These are phyloP conservation scores for Microplitis deprimator DNA, from an alignment of 2,888 invertebrate species.

Conservation along the genomic window DNA sequence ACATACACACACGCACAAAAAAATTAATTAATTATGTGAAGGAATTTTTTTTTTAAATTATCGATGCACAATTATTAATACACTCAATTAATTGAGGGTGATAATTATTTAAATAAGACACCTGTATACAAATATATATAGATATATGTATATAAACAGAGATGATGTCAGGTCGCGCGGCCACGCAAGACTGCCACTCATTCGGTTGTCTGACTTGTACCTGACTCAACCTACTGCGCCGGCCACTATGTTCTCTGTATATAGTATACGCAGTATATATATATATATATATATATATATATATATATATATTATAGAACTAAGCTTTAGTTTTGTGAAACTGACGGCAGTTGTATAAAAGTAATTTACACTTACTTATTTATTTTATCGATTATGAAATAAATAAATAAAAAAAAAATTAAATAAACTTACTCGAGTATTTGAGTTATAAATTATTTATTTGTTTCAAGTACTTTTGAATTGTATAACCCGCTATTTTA, in stretches of 20 bases:
- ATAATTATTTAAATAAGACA: too few species aligned
- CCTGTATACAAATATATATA: too few species aligned
- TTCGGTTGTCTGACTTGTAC: conserved; percentile 66
- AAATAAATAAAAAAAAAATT: too few species aligned
- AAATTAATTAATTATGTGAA: too few species aligned
- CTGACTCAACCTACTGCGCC: conserved; percentile 67
- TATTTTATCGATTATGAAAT: neutral
- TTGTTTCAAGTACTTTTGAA: too few species aligned
- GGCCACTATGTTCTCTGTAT: neutral
- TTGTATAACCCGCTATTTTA: too few species aligned
- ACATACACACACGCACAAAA: too few species aligned
- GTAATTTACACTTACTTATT: neutral
- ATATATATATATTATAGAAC: neutral
- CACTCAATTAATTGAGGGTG: too few species aligned
- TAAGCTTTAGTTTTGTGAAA: neutral
- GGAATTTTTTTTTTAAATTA: too few species aligned
- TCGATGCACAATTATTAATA: too few species aligned
- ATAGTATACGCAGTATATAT: conserved; percentile 15
- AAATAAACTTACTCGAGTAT: too few species aligned
- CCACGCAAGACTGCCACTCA: conserved; percentile 67
- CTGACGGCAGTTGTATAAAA: neutral
- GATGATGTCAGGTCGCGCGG: conserved; percentile 63
- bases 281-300: conserved; percentile 14
- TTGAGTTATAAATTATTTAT: too few species aligned
- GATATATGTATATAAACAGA: neutral